Conservation (phyloP, 2,113 vertebrate genomes). For the Hucho hucho region DNA sequence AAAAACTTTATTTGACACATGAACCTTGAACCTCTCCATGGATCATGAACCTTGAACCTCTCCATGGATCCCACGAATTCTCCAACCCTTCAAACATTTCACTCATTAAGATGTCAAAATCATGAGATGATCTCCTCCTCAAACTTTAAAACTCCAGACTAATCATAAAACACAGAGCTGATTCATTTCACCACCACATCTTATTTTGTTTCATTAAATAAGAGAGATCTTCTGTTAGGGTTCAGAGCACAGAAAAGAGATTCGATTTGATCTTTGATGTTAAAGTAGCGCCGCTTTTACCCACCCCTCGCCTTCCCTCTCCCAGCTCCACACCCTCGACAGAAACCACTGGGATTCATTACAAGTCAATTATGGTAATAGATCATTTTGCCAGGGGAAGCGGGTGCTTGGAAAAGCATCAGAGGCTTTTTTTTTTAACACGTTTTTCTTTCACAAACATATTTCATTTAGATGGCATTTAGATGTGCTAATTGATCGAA, state of each 20-base stretch:
- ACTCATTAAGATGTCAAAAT: too few relatives aligned
- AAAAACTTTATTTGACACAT: too few relatives aligned
- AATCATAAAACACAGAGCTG: not conserved
- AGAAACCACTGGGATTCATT: slow-evolving; percentile 65
- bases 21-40: too few relatives aligned
- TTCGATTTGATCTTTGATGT: slow-evolving; percentile 47
- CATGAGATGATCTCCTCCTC: too few relatives aligned
- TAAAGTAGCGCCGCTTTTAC: slow-evolving; percentile 17
- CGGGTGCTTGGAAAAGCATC: slow-evolving; percentile 41
- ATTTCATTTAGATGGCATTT: slow-evolving; percentile 63
- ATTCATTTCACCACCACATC: not conserved
- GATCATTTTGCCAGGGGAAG: slow-evolving; percentile 50
- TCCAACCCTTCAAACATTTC: too few relatives aligned
- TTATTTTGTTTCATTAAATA: slow-evolving; percentile 44
- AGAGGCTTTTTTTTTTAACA: slow-evolving; percentile 27
- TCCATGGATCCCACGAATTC: too few relatives aligned
- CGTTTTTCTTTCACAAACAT: slow-evolving; percentile 28
- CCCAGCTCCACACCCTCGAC: slow-evolving; percentile 36
- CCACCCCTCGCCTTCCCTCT: slow-evolving; percentile 10
- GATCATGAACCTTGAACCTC: too few relatives aligned
- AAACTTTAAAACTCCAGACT: too few relatives aligned
- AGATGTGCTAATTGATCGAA: slow-evolving; percentile 53
- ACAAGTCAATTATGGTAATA: slow-evolving; percentile 71
- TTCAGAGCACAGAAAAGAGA: slow-evolving; percentile 21
- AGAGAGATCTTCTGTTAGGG: slow-evolving; percentile 20